A percentile compares a stretch with the other conserved stretches of the same genome.
Evolutionary conservation across 2,888 invertebrate species (phyloP).

Genomic region (Homarus gammarus): DNA sequence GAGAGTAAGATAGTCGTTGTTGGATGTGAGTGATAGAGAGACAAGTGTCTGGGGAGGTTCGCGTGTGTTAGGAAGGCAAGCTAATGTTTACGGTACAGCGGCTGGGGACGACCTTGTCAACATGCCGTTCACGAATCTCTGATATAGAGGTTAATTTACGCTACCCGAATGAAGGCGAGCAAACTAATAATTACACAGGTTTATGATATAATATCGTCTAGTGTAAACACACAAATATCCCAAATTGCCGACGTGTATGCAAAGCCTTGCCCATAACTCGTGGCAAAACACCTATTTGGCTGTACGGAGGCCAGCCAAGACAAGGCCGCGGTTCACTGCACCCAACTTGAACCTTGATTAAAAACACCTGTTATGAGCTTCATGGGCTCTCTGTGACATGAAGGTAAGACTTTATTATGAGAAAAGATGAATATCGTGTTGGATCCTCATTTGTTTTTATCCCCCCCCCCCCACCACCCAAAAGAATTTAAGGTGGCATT

Average conservation of each 20-base stretch:
- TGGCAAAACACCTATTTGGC: background rate
- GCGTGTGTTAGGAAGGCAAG: background rate
- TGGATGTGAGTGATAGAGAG: background rate
- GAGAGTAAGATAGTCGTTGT: background rate
- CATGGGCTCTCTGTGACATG: too few species aligned
- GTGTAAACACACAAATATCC: slow-evolving; percentile 53
- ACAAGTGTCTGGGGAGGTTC: background rate
- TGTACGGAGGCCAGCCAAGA: background rate
- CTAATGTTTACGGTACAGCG: background rate
- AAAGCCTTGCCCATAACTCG: slow-evolving; percentile 27
- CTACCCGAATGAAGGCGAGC: slow-evolving; percentile 8
- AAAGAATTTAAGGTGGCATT: too few species aligned
- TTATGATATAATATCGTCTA: slow-evolving; percentile 52
- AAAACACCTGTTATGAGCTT: background rate
- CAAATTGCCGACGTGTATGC: slow-evolving; percentile 47
- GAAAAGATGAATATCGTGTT: too few species aligned
- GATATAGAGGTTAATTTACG: background rate
- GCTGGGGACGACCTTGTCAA: background rate
- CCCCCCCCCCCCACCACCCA: too few species aligned
- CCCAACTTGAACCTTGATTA: background rate
- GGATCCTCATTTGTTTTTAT: too few species aligned
- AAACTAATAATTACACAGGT: slow-evolving; percentile 23
- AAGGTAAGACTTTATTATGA: too few species aligned
- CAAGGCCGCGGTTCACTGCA: background rate
- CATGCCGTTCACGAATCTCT: background rate